Evolutionary conservation across 1,140 invertebrate species (phyloP).

Genomic region (Caerostris extrusa): DNA sequence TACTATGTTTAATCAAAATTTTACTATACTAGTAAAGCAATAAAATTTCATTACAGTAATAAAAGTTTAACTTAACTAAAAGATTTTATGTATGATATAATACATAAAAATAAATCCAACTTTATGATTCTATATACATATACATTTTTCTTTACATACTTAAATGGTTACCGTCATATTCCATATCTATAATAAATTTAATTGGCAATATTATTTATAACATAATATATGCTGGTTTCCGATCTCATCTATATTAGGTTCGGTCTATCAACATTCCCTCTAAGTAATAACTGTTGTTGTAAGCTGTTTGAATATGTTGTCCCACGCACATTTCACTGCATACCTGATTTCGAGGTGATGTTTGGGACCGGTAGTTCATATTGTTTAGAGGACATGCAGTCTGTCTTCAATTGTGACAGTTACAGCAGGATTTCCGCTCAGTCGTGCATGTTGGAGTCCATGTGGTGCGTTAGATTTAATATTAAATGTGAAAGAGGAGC

Average conservation of each 20-base stretch:
- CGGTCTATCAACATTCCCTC: constrained; percentile 12
- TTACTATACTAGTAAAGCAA: no score
- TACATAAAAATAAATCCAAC: no score
- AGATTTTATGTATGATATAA: no score
- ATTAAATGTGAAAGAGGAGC: not conserved
- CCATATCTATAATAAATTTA: no score
- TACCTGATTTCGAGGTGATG: constrained; percentile 14
- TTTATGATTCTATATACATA: no score
- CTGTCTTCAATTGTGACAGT: constrained; percentile 11
- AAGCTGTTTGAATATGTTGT: not conserved
- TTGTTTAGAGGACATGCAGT: not conserved
- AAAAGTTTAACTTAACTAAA: no score
- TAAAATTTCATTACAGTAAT: no score
- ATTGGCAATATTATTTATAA: not conserved
- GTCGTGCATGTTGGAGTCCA: not conserved
- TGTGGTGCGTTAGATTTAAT: not conserved
- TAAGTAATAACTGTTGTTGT: constrained; percentile 6
- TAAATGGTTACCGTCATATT: no score
- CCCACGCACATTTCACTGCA: not conserved
- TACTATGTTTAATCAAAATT: no score
- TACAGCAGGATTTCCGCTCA: constrained; percentile 4
- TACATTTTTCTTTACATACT: no score
- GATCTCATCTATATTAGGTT: constrained; percentile 9
- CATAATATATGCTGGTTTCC: not conserved
- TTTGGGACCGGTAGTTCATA: not conserved